Conservation (phyloP, 2,797 vertebrate genomes). For the Cuniculus paca region DNA sequence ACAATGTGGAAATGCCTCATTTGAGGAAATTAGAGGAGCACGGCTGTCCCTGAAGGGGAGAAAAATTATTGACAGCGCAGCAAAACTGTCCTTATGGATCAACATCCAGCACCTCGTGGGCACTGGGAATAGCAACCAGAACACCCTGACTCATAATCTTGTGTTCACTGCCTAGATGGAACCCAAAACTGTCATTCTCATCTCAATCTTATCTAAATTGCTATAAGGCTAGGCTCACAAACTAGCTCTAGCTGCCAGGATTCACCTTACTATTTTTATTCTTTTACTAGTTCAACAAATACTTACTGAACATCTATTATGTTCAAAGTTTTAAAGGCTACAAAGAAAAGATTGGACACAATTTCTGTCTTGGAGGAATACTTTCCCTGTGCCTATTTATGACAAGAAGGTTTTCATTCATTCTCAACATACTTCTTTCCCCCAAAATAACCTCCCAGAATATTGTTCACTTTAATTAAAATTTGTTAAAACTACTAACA, state of each 20-base stretch:
- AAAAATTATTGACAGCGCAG: conserved; percentile 1
- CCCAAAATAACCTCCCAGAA: neutral
- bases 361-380: neutral
- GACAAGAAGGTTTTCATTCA: neutral
- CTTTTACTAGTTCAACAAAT: neutral
- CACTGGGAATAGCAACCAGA: neutral
- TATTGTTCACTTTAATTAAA: neutral
- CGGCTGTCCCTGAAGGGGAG: neutral
- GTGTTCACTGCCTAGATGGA: neutral
- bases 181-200: neutral
- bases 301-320: neutral
- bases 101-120: neutral
- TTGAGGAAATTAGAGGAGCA: neutral
- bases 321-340: neutral
- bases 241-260: neutral
- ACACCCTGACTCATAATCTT: neutral
- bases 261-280: neutral
- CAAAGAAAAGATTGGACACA: neutral
- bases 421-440: neutral
- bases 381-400: neutral
- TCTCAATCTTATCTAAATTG: neutral
- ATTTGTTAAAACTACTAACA: neutral
- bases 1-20: conserved; percentile 1
- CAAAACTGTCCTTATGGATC: neutral
- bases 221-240: neutral